Conservation (phyloP, 2,888 invertebrate genomes). For the Ecdyonurus torrentis region DNA sequence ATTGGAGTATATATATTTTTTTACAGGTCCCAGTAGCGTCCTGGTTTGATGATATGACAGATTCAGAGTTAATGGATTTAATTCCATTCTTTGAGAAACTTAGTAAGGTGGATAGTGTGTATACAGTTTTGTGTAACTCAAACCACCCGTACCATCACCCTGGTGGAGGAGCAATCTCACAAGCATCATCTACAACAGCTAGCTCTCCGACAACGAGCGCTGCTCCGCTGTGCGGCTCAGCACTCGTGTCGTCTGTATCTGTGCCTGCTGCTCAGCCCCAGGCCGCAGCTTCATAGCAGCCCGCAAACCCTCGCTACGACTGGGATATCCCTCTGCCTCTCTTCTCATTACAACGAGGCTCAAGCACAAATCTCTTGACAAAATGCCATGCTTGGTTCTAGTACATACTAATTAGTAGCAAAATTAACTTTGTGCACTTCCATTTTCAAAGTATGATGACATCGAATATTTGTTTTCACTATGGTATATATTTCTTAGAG, state of each 20-base stretch:
- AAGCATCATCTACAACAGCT: not conserved
- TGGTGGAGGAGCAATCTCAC: not conserved
- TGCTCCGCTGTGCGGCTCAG: slow-evolving; percentile 1
- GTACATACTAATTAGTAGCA: no score
- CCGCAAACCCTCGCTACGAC: not conserved
- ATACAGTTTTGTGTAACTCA: slow-evolving; percentile 83
- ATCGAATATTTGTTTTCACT: no score
- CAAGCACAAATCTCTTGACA: not conserved
- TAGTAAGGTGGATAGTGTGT: slow-evolving; percentile 92
- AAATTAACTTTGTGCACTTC: no score
- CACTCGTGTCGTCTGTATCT: not conserved
- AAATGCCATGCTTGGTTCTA: not conserved
- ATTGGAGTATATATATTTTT: slow-evolving; percentile 1
- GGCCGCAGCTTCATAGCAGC: slow-evolving; percentile 2
- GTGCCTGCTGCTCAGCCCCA: not conserved
- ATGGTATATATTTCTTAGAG: no score
- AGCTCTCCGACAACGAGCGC: not conserved
- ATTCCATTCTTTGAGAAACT: slow-evolving; percentile 97
- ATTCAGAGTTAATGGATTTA: slow-evolving; percentile 90
- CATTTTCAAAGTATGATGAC: no score
- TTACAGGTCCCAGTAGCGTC: slow-evolving; percentile 90
- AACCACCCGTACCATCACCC: slow-evolving; percentile 47
- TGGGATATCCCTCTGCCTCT: not conserved
- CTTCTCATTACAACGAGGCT: not conserved
- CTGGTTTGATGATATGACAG: slow-evolving; percentile 99